These are phyloP conservation scores for Parelbella ahira DNA, from an alignment of 2,888 invertebrate species.

Conservation along the genomic window DNA sequence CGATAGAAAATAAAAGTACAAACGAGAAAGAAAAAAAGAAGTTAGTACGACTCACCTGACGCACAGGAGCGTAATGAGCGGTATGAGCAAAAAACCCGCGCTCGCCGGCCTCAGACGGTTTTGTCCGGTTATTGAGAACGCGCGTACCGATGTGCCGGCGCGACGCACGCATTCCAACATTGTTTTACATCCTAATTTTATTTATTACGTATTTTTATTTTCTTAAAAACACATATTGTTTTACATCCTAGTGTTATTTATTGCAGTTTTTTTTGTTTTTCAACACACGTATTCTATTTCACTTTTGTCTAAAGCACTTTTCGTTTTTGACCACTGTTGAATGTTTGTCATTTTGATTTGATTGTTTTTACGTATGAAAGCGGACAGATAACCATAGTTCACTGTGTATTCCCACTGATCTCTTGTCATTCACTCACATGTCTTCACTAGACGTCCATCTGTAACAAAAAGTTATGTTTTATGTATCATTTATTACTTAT, in stretches of 20 bases:
- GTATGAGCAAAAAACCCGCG: constrained; percentile 35
- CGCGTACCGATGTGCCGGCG: constrained; percentile 51
- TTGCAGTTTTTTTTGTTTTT: too few species aligned
- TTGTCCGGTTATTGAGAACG: constrained; percentile 37
- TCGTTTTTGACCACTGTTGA: constrained; percentile 22
- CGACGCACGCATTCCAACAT: constrained; percentile 68
- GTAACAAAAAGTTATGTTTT: too few species aligned
- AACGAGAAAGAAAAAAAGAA: constrained; percentile 9
- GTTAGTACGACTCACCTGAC: constrained; percentile 46
- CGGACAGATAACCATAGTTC: too few species aligned
- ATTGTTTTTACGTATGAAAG: too few species aligned
- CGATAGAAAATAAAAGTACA: constrained; percentile 11
- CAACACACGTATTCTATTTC: too few species aligned
- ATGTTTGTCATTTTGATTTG: too few species aligned
- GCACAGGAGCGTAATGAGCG: constrained; percentile 47
- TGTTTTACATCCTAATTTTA: constrained; percentile 64
- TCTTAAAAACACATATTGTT: constrained; percentile 46
- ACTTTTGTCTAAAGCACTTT: too few species aligned
- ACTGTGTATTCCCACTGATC: too few species aligned
- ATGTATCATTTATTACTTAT: too few species aligned
- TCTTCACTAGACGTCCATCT: too few species aligned
- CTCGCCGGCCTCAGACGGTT: constrained; percentile 29
- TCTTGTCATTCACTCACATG: too few species aligned
- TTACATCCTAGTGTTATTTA: too few species aligned
- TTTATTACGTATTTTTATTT: constrained; percentile 43